Conservation (phyloP, 1,140 invertebrate genomes). For the Samia ricini region DNA sequence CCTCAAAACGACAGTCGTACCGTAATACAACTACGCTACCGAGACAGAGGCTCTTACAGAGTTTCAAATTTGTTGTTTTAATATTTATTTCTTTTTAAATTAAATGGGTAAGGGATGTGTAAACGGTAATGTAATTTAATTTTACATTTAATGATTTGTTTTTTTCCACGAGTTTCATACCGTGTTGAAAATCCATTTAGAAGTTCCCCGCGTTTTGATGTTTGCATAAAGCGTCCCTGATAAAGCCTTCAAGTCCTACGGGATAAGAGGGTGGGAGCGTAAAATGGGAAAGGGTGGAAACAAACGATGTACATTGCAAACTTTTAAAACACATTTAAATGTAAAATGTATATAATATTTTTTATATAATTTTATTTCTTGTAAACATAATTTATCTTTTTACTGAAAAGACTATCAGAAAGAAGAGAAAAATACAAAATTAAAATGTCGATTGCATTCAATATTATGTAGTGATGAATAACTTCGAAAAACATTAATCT, state of each 20-base stretch:
- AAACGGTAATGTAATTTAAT: too few species aligned
- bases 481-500: too few species aligned
- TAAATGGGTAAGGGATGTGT: too few species aligned
- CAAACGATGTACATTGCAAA: not conserved
- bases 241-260: slow-evolving; percentile 40
- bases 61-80: too few species aligned
- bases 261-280: slow-evolving; percentile 26
- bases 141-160: not conserved
- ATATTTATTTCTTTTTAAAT: too few species aligned
- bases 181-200: slow-evolving; percentile 19
- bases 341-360: not conserved
- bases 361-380: not conserved
- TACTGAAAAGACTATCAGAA: too few species aligned
- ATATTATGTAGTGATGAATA: too few species aligned
- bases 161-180: not conserved
- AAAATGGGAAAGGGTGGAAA: slow-evolving; percentile 1
- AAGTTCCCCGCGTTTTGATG: slow-evolving; percentile 40
- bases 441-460: too few species aligned
- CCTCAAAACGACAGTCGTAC: too few species aligned
- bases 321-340: slow-evolving; percentile 4
- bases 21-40: too few species aligned
- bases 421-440: too few species aligned
- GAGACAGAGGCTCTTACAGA: too few species aligned
- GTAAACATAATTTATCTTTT: not conserved
- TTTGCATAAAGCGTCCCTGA: slow-evolving; percentile 39